A percentile compares a stretch with the other conserved stretches of the same genome.
Conservation (phyloP, 2,797 vertebrate genomes). For the Hippopotamyrus pictus region DNA sequence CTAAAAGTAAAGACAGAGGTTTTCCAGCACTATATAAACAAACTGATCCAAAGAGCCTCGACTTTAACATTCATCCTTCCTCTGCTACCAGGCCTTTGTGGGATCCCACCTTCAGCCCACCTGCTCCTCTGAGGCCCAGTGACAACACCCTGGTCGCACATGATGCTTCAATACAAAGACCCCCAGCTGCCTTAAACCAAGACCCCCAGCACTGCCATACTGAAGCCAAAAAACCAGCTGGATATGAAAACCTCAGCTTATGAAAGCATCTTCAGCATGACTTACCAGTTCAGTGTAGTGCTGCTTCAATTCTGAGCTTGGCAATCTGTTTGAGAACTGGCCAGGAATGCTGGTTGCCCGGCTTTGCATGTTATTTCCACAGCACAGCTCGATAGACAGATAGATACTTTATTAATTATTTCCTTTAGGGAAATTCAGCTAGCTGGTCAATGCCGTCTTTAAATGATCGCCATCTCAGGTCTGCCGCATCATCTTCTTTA, state of each 20-base stretch:
- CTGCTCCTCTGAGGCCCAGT: background rate
- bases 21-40: background rate
- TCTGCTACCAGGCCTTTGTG: background rate
- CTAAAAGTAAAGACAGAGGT: background rate
- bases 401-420: background rate
- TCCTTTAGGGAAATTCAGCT: background rate
- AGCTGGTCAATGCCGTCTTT: background rate
- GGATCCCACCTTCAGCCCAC: background rate
- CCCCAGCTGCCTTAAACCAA: background rate
- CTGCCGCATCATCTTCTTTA: background rate
- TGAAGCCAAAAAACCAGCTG: background rate
- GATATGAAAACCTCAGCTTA: background rate
- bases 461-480: background rate
- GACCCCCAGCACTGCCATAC: background rate
- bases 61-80: background rate
- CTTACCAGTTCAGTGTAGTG: background rate
- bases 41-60: background rate
- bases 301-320: background rate
- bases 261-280: background rate
- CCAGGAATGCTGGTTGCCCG: background rate
- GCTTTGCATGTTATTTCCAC: background rate
- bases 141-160: background rate
- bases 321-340: background rate
- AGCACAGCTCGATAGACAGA: background rate
- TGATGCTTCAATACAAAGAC: background rate